Base-by-base conservation (phyloP, 35 echinoderm and acorn worm genomes). In the Hemicentrotus pulcherrimus region DNA sequence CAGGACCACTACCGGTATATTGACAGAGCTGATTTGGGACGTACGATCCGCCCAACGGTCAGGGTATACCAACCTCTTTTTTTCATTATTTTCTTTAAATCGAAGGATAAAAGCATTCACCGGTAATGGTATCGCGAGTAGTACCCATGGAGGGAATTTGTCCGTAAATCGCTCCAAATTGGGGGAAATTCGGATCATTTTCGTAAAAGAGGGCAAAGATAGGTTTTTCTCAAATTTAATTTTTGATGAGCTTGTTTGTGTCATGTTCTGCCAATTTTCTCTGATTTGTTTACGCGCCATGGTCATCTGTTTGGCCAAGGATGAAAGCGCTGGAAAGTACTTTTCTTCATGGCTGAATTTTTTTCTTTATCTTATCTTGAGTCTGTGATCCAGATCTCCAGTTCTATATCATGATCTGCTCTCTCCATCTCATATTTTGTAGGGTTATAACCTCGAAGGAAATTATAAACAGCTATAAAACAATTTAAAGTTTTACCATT, bases 101-200 rank as follows among this genome's bases (percentile, higher is more conserved):
- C 65, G 19, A 78, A 78, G 65, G 65, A 78, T 78, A n/a, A 78
- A 78, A 78, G 65, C 65, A 78, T 78, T 78, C 65, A 22, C 65
- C 65, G 19, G 19, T 78, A 24, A 78, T 28, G 19, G 65, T n/a
- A 55, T 78, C 65, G 22, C 65, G 65, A 78, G 19, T 22, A 28
- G 28, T 22, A 28, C 65, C 7, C 19, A 78, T 28, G 19, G 19
- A 78, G 65, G 65, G 19, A 22, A 78, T 78, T 78, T 78, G 65
- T 78, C 22, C 19, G 65, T 78, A 78, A 22, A 78, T 78, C 28
- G 6, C 65, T 78, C 19, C 9, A 78, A 78, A 78, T 78, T n/a
- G 65, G 65, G 22, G 22, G 65, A 78, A 78, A 78, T 28, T 78
- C 5, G 22, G 65, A 28, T 28, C 65, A 28, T 78, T 78, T 22